phyloP scores from a whole-genome alignment of 2,888 invertebrate genomes.

The Acleris literana region DNA sequence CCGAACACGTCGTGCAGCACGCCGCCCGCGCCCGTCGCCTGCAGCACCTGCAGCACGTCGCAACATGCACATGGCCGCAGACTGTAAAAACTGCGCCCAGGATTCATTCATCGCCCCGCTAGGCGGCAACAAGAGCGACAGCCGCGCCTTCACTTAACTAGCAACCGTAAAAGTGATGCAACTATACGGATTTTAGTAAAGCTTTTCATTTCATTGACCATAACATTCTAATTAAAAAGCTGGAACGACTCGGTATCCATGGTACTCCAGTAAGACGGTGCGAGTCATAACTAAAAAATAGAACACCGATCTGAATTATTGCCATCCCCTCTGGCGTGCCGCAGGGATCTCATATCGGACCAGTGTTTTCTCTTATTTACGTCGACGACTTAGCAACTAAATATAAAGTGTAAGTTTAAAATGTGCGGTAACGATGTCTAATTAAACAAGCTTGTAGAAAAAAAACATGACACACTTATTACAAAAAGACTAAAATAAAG shows the following conservation, averaged over 20 bases:
- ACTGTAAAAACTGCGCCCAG: no score
- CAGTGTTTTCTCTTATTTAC: background rate
- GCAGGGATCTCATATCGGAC: background rate
- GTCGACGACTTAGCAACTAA: background rate
- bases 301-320: background rate
- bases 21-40: conserved; percentile 87
- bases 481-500: no score
- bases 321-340: background rate
- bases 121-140: no score
- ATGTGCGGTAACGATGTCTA: background rate
- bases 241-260: background rate
- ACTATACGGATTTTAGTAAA: background rate
- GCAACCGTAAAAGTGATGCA: background rate
- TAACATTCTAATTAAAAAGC: background rate
- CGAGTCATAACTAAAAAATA: background rate
- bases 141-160: no score
- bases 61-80: no score
- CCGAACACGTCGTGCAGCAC: conserved; percentile 86
- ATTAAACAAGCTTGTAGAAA: background rate
- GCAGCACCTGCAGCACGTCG: conserved; percentile 84
- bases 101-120: no score
- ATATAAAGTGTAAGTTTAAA: background rate
- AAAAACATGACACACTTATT: no score
- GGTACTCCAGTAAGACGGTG: background rate
- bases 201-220: background rate